Evolutionary conservation across 2,113 vertebrate genomes (phyloP), one percentile per base, ranked within the genome.

Genomic region (Hemiprocne comata): DNA sequence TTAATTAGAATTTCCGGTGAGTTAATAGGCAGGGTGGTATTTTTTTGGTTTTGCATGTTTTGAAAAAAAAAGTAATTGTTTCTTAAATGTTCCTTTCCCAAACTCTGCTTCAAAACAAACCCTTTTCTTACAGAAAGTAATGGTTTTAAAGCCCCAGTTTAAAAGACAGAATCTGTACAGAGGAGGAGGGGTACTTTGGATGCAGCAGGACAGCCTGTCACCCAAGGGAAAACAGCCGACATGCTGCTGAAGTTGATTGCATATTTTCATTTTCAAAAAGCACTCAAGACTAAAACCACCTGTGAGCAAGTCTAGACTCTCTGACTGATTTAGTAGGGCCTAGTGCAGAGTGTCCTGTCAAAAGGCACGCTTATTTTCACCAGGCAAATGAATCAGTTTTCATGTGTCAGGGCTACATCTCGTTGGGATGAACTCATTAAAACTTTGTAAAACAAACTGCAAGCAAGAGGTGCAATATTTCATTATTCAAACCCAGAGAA

Each of bases 201-300:
- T 66, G 66, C 69, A 77, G 76, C 51, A 62, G 95, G 90, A 90
- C 90, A 85, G 83, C 36, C 86, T 92, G 76, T 95, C 69, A 75
- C 95, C 93, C 96, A 69, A 36, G 90, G 92, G 89, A 92, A 92
- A 87, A 84, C 58, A 46, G 83, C 76, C 23, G 2, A 76, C 71
- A 67, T 24, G 46, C 89, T 81, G 88, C 93, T 85, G 90, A 75
- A 86, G 66, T 89, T 86, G 94, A 53, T 79, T 34, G 64, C 87
- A 76, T 93, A 79, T 86, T 96, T 96, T 78, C 26, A 4, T 89
- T 92, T 95, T 76, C 69, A 82, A 31, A 95, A 93, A 87, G 85
- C 76, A 42, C 48, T 93, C 60, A 20, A 94, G 93, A 96, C 95
- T 95, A 78, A 93, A 97, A 85, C 87, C 94, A 96, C 94, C 95